phyloP scores from a whole-genome alignment of 1,140 invertebrate genomes.

The Platyura marginata region DNA sequence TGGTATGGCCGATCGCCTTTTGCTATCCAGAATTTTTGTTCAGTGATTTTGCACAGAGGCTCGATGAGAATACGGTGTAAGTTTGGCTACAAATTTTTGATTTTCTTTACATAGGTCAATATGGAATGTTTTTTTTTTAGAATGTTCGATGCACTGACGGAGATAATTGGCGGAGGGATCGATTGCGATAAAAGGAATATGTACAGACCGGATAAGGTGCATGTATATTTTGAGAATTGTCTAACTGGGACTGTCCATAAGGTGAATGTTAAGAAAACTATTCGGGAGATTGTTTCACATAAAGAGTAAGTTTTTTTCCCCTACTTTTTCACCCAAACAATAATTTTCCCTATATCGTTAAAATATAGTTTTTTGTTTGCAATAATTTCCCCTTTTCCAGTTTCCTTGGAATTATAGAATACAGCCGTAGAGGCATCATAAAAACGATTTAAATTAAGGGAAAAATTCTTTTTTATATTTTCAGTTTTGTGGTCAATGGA shows the following conservation, averaged over 20 bases:
- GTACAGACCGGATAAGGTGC: slow-evolving; percentile 45
- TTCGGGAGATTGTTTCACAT: slow-evolving; percentile 41
- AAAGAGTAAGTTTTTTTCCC: slow-evolving; percentile 29
- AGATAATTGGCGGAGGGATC: slow-evolving; percentile 48
- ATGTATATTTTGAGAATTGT: slow-evolving; percentile 64
- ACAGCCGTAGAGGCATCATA: too few species aligned
- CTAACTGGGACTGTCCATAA: slow-evolving; percentile 41
- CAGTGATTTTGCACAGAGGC: slow-evolving; percentile 53
- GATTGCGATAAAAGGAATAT: slow-evolving; percentile 55
- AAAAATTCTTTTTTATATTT: neutral
- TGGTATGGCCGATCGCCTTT: slow-evolving; percentile 68
- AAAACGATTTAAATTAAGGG: too few species aligned
- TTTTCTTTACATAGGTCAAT: neutral
- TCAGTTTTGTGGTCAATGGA: slow-evolving; percentile 16
- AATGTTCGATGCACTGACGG: slow-evolving; percentile 48
- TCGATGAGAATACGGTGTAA: slow-evolving; percentile 52
- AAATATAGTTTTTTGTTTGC: too few species aligned
- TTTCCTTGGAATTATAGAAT: too few species aligned
- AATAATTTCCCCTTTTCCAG: too few species aligned
- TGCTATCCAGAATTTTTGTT: slow-evolving; percentile 63
- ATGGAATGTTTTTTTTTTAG: slow-evolving; percentile 24
- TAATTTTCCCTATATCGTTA: too few species aligned
- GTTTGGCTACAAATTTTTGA: slow-evolving; percentile 23
- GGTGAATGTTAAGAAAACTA: slow-evolving; percentile 34
- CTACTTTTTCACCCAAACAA: neutral